Evolutionary conservation across 2,797 vertebrate species (phyloP), one percentile per base, ranked within the genome.

Genomic region (Distichodus sexfasciatus): DNA sequence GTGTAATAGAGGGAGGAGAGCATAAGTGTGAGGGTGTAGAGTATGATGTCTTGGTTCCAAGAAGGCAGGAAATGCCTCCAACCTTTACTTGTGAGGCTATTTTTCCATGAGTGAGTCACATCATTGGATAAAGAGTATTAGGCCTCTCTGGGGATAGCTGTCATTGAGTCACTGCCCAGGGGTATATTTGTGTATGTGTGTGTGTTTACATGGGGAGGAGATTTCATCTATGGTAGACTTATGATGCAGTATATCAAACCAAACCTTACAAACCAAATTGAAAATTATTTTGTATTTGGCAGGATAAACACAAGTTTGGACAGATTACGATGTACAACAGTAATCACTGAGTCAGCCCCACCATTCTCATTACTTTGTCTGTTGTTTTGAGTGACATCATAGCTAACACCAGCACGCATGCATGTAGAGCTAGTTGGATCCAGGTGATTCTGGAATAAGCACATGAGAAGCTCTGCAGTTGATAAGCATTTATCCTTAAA

Each of bases 41-140:
- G 75, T 72, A 68, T 75, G 65, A 84, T 83, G 76, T 61, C 78
- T 77, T 66, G 50, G 59, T 64, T 86, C 80, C 78, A 50, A 51
- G 48, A 62, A 70, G 74, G 76, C 78, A 80, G 83, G 79, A 85
- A 86, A 85, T 76, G 67, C 72, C 76, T 81, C 38, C 51, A 69
- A 78, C 75, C 70, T 69, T 81, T 69, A 69, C 58, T 79, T 53
- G 76, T 84, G 84, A 87, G 69, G 69, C 72, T 50, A 67, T 84
- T 84, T 90, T 92, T 91, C 89, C 88, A 87, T 62, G 66, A 69
- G 81, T 88, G 88, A 90, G 86, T 89, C 82, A 86, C 72, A 79
- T 69, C 59, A 78, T 84, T 87, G 84, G 77, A 75, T 79, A 78
- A 66, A 71, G 76, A 64, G 76, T 58, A 41, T 79, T 55, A 15